These are phyloP conservation scores for Actinostola sp. DNA, from an alignment of 92 coral and sea anemone species.

Conservation along the genomic window DNA sequence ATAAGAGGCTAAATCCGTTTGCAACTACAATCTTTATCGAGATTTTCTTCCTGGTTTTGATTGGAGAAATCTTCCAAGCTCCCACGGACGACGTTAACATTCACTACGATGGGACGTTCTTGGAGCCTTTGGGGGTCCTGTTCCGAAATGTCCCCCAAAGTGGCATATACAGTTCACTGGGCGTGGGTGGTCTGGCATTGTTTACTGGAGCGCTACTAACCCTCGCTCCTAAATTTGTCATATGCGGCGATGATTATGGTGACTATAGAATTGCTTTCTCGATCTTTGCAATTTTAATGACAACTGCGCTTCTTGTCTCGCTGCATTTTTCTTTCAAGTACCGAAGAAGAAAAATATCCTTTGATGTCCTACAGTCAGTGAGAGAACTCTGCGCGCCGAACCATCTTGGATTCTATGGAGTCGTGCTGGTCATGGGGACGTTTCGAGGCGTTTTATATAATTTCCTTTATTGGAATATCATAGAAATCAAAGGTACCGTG, in stretches of 20 bases:
- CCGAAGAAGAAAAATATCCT: constrained; percentile 57
- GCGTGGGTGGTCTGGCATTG: constrained; percentile 70
- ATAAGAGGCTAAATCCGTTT: constrained; percentile 67
- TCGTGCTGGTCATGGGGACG: constrained; percentile 71
- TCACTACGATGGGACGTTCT: constrained; percentile 80
- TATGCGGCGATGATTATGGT: constrained; percentile 60
- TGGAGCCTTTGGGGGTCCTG: constrained; percentile 83
- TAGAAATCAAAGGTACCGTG: constrained; percentile 85
- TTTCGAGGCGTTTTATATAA: constrained; percentile 83
- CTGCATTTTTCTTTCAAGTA: constrained; percentile 63
- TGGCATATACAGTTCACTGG: constrained; percentile 76
- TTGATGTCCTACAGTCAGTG: constrained; percentile 63
- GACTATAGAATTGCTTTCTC: constrained; percentile 77
- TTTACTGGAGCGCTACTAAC: constrained; percentile 66
- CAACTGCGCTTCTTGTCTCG: constrained; percentile 65
- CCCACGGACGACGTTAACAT: constrained; percentile 83
- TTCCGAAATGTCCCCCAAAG: constrained; percentile 67
- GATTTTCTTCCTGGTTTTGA: constrained; percentile 59
- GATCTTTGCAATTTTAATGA: constrained; percentile 69
- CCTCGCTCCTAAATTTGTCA: constrained; percentile 61
- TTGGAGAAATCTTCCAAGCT: constrained; percentile 75
- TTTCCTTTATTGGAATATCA: constrained; percentile 82
- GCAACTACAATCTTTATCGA: constrained; percentile 70
- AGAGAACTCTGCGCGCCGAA: constrained; percentile 38
- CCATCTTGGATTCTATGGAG: constrained; percentile 55